Evolutionary conservation across 2,888 invertebrate species (phyloP).

Genomic region (Spisula solida): DNA sequence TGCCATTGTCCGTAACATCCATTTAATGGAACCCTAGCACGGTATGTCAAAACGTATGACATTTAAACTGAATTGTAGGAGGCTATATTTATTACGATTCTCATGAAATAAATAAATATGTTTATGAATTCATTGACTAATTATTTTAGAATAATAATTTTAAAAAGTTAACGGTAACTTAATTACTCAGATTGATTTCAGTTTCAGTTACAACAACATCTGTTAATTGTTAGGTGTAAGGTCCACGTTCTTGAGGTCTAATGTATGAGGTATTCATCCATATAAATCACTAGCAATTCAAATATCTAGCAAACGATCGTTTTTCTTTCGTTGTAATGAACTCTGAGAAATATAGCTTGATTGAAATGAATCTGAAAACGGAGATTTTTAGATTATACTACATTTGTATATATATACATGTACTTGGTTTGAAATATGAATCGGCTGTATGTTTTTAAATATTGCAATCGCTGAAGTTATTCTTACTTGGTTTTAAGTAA

Average conservation of each 20-base stretch:
- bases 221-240: not conserved
- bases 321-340: too few relatives aligned
- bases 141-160: not conserved
- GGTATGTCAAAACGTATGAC: slow-evolving; percentile 52
- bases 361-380: too few relatives aligned
- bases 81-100: slow-evolving; percentile 31
- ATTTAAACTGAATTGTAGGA: slow-evolving; percentile 32
- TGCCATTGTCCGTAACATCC: slow-evolving; percentile 43
- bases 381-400: too few relatives aligned
- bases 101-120: slow-evolving; percentile 37
- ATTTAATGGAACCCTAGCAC: slow-evolving; percentile 40
- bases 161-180: slow-evolving; percentile 24
- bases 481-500: not conserved
- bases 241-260: too few relatives aligned
- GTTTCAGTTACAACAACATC: not conserved
- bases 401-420: too few relatives aligned
- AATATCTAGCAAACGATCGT: too few relatives aligned
- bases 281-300: too few relatives aligned
- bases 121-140: not conserved
- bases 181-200: not conserved
- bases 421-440: too few relatives aligned
- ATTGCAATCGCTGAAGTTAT: not conserved
- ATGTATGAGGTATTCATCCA: too few relatives aligned
- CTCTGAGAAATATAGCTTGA: too few relatives aligned
- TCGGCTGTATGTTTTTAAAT: too few relatives aligned